These are phyloP conservation scores for Wiebesia pumilae DNA, from an alignment of 1,140 invertebrate species.

Conservation along the genomic window DNA sequence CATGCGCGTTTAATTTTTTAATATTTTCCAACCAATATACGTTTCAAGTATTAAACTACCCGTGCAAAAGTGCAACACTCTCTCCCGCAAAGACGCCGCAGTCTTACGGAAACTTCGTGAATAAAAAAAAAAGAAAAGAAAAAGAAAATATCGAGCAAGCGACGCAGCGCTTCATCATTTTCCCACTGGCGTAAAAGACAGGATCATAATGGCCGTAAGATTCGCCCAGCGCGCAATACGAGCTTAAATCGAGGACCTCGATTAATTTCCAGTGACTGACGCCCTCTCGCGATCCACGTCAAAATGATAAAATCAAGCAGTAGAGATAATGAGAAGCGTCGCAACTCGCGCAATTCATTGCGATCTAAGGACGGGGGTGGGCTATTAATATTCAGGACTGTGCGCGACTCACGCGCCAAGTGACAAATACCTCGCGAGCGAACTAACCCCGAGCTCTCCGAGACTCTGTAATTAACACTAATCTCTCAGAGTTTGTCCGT, in stretches of 20 bases:
- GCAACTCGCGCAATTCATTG: slow-evolving; percentile 69
- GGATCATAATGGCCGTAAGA: not conserved
- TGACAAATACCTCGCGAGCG: slow-evolving; percentile 71
- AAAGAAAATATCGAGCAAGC: too few species aligned
- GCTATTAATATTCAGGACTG: slow-evolving; percentile 73
- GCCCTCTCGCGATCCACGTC: slow-evolving; percentile 46
- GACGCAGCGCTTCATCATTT: too few species aligned
- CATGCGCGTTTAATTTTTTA: too few species aligned
- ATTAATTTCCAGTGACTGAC: slow-evolving; percentile 41
- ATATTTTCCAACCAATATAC: too few species aligned
- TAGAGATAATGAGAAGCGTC: slow-evolving; percentile 68
- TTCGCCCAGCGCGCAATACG: not conserved
- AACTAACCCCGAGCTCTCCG: slow-evolving; percentile 49
- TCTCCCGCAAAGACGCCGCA: too few species aligned
- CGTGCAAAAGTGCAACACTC: too few species aligned
- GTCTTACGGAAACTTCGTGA: too few species aligned
- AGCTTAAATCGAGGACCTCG: slow-evolving; percentile 36
- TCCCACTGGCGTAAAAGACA: not conserved
- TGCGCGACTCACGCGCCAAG: slow-evolving; percentile 62
- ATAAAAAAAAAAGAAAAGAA: too few species aligned
- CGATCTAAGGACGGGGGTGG: slow-evolving; percentile 48
- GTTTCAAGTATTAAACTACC: too few species aligned
- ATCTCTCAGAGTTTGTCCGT: slow-evolving; percentile 59
- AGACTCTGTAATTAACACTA: slow-evolving; percentile 74
- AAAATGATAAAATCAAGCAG: slow-evolving; percentile 70